These are phyloP conservation scores for Aphidius gifuensis DNA, from an alignment of 1,140 invertebrate genomes.

Conservation along the genomic window DNA sequence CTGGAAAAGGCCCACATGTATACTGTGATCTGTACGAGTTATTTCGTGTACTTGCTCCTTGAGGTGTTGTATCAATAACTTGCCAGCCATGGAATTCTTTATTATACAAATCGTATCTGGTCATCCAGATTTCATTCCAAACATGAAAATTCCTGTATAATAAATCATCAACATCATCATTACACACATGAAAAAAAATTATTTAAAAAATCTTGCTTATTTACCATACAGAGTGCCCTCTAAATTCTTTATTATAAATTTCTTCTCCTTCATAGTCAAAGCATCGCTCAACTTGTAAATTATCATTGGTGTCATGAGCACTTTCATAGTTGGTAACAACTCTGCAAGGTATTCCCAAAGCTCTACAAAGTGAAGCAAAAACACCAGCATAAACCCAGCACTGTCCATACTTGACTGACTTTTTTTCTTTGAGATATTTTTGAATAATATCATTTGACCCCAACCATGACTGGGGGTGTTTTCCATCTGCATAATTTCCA, in stretches of 20 bases:
- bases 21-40: constrained; percentile 61
- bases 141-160: constrained; percentile 82
- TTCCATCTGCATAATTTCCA: constrained; percentile 78
- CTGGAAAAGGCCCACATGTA: constrained; percentile 78
- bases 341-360: constrained; percentile 82
- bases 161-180: no score
- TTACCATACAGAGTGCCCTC: constrained; percentile 83
- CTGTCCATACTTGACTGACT: constrained; percentile 89
- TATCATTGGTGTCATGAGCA: constrained; percentile 88
- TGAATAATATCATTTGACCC: constrained; percentile 84
- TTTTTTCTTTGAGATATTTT: constrained; percentile 78
- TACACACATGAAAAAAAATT: constrained; percentile 11
- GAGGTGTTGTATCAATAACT: constrained; percentile 88
- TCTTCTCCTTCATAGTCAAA: constrained; percentile 71
- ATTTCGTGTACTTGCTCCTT: constrained; percentile 67
- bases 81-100: constrained; percentile 73
- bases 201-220: background rate
- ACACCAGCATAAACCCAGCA: constrained; percentile 95
- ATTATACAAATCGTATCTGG: constrained; percentile 54
- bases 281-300: constrained; percentile 85
- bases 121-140: constrained; percentile 95
- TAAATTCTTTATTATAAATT: constrained; percentile 63
- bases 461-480: constrained; percentile 80
- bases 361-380: constrained; percentile 81
- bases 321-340: constrained; percentile 85